Evolutionary conservation across 2,113 vertebrate species (phyloP).

Genomic region (Campylomormyrus numenius): DNA sequence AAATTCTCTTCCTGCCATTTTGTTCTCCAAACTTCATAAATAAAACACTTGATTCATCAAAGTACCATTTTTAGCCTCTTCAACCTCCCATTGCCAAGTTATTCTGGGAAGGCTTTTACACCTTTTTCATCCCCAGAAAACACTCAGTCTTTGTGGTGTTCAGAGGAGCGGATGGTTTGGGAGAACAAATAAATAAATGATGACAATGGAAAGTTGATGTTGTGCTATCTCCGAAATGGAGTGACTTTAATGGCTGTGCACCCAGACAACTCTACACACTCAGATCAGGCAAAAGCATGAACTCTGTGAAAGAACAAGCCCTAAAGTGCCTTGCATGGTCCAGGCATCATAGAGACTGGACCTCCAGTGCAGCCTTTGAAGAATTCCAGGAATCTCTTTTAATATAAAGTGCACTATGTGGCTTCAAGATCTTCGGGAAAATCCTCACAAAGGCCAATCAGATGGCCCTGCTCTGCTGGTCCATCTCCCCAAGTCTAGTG

Average conservation of each 20-base stretch:
- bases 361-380: not conserved
- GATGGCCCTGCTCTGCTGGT: not conserved
- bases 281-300: not conserved
- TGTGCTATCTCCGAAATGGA: not conserved
- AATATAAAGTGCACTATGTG: not conserved
- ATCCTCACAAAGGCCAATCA: not conserved
- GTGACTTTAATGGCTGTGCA: not conserved
- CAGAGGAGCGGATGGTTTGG: not conserved
- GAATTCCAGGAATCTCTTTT: not conserved
- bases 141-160: not conserved
- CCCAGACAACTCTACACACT: not conserved
- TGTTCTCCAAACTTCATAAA: not conserved
- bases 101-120: not conserved
- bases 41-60: not conserved
- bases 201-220: not conserved
- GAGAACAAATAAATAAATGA: not conserved
- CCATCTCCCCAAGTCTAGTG: not conserved
- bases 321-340: not conserved
- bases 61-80: not conserved
- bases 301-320: not conserved
- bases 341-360: not conserved
- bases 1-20: not conserved
- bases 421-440: not conserved
- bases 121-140: not conserved
- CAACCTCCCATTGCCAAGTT: not conserved